These are phyloP conservation scores for Lutraria lutraria DNA, from an alignment of 2,888 invertebrate genomes.

Conservation along the genomic window DNA sequence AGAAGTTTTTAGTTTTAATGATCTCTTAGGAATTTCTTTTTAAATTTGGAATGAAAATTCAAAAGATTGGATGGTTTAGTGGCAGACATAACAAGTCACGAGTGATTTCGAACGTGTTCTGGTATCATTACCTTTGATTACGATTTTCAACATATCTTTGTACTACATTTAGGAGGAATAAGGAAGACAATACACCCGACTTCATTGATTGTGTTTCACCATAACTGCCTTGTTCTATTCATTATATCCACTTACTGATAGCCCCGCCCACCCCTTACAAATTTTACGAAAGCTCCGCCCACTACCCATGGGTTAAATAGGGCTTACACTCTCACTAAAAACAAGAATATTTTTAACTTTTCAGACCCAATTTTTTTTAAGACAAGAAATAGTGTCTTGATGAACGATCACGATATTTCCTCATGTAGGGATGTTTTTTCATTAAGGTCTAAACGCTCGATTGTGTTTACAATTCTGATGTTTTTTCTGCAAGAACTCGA, in stretches of 20 bases:
- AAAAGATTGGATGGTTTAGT: neutral
- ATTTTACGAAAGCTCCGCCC: neutral
- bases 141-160: constrained; percentile 8
- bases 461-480: too few species aligned
- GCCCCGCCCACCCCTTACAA: neutral
- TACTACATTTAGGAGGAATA: neutral
- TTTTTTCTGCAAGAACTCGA: too few species aligned
- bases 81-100: neutral
- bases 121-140: neutral
- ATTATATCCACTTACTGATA: neutral
- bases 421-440: too few species aligned
- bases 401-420: too few species aligned
- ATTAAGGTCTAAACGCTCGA: too few species aligned
- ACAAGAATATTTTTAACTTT: too few species aligned
- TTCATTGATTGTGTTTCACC: constrained; percentile 9
- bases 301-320: neutral
- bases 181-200: neutral
- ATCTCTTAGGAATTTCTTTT: neutral
- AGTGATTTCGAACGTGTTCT: neutral
- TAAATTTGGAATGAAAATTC: neutral
- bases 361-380: too few species aligned
- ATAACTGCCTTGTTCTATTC: constrained; percentile 23
- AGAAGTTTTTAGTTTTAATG: constrained; percentile 6
- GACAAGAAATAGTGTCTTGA: too few species aligned
- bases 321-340: too few species aligned